phyloP scores from a whole-genome alignment of 2,797 vertebrate genomes.

The Mus minutoides region DNA sequence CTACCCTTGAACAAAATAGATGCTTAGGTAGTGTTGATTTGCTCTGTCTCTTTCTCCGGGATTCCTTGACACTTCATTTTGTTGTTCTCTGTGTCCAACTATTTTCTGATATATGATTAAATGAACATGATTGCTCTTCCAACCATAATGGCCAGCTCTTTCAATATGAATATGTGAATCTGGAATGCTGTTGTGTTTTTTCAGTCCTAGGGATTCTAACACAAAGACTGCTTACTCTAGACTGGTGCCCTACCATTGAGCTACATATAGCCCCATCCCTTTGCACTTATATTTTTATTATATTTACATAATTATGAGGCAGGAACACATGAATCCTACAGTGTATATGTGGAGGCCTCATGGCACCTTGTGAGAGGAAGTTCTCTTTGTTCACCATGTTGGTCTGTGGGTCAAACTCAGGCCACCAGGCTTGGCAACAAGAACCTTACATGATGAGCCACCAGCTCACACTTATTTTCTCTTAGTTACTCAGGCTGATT shows the following conservation, averaged over 20 bases:
- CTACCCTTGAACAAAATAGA: neutral
- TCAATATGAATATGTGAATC: neutral
- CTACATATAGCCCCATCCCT: neutral
- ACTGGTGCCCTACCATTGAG: neutral
- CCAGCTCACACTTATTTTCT: neutral
- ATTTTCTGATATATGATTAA: conserved; percentile 29
- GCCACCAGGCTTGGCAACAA: neutral
- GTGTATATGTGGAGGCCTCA: neutral
- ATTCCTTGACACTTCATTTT: neutral
- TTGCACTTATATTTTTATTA: neutral
- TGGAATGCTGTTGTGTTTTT: neutral
- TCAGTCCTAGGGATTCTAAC: neutral
- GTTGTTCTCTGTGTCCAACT: neutral
- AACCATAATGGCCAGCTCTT: neutral
- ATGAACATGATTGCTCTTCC: neutral
- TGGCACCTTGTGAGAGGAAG: neutral
- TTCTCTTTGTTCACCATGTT: neutral
- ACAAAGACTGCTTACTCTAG: neutral
- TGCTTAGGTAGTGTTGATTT: neutral
- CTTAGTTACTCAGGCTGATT: neutral
- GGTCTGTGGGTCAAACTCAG: neutral
- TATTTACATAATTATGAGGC: neutral
- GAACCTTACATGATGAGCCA: neutral
- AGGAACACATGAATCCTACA: neutral
- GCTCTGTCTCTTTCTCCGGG: neutral